Conservation (phyloP, 1,140 invertebrate species). For the Propsilocerus akamusi region DNA sequence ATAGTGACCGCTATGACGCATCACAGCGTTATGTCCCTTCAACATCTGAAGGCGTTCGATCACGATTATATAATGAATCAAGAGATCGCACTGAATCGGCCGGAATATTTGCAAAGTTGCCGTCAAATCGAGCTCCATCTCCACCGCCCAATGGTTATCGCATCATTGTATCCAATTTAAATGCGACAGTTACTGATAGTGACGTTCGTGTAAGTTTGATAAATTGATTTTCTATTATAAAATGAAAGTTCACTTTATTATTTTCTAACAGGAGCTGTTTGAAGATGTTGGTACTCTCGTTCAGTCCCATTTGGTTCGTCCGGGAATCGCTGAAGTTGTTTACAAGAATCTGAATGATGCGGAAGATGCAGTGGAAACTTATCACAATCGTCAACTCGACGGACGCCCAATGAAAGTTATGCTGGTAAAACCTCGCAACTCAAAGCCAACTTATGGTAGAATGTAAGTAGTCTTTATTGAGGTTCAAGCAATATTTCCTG, state of each 20-base stretch:
- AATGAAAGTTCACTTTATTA: slow-evolving; percentile 8
- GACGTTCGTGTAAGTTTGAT: slow-evolving; percentile 46
- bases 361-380: slow-evolving; percentile 71
- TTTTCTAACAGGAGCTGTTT: slow-evolving; percentile 56
- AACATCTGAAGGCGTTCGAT: too few species aligned
- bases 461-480: too few species aligned
- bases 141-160: slow-evolving; percentile 39
- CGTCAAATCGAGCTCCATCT: slow-evolving; percentile 20
- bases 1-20: neutral
- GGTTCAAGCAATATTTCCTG: too few species aligned
- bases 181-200: slow-evolving; percentile 63
- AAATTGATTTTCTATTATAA: slow-evolving; percentile 6
- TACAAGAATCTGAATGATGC: slow-evolving; percentile 72
- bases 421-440: slow-evolving; percentile 46
- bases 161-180: slow-evolving; percentile 75
- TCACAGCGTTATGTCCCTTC: too few species aligned
- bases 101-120: slow-evolving; percentile 29
- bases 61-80: too few species aligned
- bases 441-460: slow-evolving; percentile 36
- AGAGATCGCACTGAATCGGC: slow-evolving; percentile 23
- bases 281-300: slow-evolving; percentile 76
- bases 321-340: slow-evolving; percentile 76
- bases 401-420: slow-evolving; percentile 68
- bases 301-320: slow-evolving; percentile 62
- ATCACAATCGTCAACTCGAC: slow-evolving; percentile 79